Evolutionary conservation across 2,888 invertebrate species (phyloP).

Genomic region (Charanyca ferruginea): DNA sequence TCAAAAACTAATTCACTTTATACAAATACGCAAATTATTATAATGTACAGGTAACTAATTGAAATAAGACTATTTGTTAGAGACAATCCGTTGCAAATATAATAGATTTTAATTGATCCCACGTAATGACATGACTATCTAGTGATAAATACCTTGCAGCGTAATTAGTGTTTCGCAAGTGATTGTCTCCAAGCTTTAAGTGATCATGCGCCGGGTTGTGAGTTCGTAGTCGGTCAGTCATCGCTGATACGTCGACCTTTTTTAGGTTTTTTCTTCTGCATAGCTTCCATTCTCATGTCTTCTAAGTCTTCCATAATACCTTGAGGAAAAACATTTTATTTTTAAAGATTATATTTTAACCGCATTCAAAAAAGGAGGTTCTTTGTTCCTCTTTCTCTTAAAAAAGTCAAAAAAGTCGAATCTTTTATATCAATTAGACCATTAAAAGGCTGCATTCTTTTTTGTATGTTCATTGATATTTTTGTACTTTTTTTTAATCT

Average conservation of each 20-base stretch:
- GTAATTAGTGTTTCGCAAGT: constrained; percentile 27
- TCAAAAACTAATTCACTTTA: constrained; percentile 52
- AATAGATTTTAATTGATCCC: constrained; percentile 58
- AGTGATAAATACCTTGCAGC: constrained; percentile 32
- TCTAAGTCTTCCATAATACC: constrained; percentile 98
- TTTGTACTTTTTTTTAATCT: too few relatives aligned
- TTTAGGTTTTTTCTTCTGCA: constrained; percentile 94
- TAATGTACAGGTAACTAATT: constrained; percentile 61
- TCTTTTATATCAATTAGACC: too few relatives aligned
- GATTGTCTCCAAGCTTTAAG: constrained; percentile 45
- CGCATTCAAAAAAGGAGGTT: too few relatives aligned
- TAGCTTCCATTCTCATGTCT: constrained; percentile 96
- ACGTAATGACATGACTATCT: constrained; percentile 32
- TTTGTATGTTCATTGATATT: too few relatives aligned
- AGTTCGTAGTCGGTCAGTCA: constrained; percentile 58
- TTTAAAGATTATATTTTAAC: too few relatives aligned
- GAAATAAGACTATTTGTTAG: constrained; percentile 33
- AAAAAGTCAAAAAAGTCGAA: too few relatives aligned
- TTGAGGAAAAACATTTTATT: constrained; percentile 67
- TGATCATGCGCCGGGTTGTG: constrained; percentile 30
- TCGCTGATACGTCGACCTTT: constrained; percentile 87
- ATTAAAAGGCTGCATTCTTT: too few relatives aligned
- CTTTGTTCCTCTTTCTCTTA: too few relatives aligned
- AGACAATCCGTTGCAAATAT: constrained; percentile 50
- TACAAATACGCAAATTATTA: constrained; percentile 55